Conservation (phyloP, 2,113 vertebrate genomes). For the Synchiropus splendidus region DNA sequence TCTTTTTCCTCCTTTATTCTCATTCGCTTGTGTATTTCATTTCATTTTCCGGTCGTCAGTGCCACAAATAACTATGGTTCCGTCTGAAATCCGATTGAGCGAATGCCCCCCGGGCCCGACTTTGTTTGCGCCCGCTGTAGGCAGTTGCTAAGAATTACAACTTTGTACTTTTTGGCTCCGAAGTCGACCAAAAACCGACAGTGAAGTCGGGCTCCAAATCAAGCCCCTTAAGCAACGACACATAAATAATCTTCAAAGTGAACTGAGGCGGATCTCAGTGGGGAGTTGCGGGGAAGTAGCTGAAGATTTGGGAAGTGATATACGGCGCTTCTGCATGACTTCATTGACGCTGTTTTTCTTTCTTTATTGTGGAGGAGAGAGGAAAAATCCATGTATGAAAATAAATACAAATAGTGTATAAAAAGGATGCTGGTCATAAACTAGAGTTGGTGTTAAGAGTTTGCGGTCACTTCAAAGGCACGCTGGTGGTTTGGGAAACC, state of each 20-base stretch:
- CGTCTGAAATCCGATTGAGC: too few relatives aligned
- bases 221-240: conserved; percentile 38
- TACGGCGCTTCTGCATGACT: conserved; percentile 22
- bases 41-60: too few relatives aligned
- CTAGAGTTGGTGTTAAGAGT: conserved; percentile 24
- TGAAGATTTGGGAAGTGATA: conserved; percentile 37
- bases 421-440: conserved; percentile 23
- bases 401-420: conserved; percentile 25
- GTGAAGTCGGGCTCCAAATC: conserved; percentile 36
- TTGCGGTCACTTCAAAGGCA: conserved; percentile 23
- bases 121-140: too few relatives aligned
- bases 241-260: conserved; percentile 60
- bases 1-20: too few relatives aligned
- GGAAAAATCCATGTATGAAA: conserved; percentile 19
- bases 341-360: conserved; percentile 47
- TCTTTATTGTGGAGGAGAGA: conserved; percentile 24
- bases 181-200: not conserved
- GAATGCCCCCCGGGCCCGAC: too few relatives aligned
- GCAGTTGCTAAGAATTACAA: too few relatives aligned
- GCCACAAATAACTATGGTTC: too few relatives aligned
- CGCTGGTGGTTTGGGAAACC: conserved; percentile 19
- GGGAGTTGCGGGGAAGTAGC: conserved; percentile 30
- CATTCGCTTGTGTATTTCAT: too few relatives aligned
- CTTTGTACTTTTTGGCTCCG: too few relatives aligned
- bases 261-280: conserved; percentile 15